phyloP scores from a whole-genome alignment of 2,113 vertebrate species.

The Elanus axillaris region DNA sequence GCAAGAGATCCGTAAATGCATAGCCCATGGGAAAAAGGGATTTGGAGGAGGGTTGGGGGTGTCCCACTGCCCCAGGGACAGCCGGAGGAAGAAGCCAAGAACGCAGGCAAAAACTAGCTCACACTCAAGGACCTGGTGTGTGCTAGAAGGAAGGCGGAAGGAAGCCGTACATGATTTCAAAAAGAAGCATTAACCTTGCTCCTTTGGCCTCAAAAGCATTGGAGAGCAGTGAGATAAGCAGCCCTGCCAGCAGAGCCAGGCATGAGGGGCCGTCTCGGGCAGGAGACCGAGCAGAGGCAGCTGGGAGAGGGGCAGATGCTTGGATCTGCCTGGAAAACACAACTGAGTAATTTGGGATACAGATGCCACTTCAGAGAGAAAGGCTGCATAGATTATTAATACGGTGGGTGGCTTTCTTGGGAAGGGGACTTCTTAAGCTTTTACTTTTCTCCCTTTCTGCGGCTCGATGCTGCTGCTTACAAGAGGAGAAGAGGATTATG shows the following conservation, averaged over 20 bases:
- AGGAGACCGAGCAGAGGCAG: not conserved
- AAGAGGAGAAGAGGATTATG: not conserved
- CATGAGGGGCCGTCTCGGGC: not conserved
- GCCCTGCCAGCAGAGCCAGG: not conserved
- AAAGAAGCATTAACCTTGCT: not conserved
- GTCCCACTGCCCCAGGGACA: not conserved
- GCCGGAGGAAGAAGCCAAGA: not conserved
- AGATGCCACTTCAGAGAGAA: not conserved
- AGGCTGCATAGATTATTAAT: not conserved
- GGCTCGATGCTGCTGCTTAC: not conserved
- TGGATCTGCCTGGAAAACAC: not conserved
- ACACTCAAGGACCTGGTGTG: accelerated
- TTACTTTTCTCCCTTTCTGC: not conserved
- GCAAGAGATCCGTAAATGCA: not conserved
- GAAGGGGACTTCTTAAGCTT: not conserved
- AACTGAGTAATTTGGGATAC: not conserved
- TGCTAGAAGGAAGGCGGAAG: not conserved
- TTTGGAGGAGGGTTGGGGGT: not conserved
- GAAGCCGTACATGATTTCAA: not conserved
- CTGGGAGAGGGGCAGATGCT: not conserved
- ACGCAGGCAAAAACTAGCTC: not conserved
- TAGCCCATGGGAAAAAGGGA: not conserved
- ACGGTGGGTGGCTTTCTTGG: not conserved
- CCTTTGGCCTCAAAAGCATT: not conserved
- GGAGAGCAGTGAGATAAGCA: not conserved